Conservation (phyloP, 2,113 vertebrate species). For the Mastomys natalensis region DNA sequence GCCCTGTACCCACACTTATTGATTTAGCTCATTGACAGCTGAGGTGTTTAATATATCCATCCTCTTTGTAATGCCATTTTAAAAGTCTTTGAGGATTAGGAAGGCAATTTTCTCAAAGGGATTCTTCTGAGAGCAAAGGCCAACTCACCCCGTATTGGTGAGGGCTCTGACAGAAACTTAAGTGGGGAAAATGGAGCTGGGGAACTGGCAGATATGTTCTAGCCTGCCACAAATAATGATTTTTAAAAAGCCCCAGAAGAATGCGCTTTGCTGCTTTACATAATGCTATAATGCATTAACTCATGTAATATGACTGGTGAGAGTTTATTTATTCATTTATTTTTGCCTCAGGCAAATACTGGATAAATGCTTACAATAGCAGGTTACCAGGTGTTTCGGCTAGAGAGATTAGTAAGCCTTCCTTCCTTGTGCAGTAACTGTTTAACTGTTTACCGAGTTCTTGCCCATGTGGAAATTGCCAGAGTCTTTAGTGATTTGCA, state of each 20-base stretch:
- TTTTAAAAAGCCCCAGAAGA: conserved; percentile 78
- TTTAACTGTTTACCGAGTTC: conserved; percentile 35
- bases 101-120: conserved; percentile 66
- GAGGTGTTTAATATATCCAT: conserved; percentile 68
- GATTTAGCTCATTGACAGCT: conserved; percentile 71
- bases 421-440: conserved; percentile 60
- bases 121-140: conserved; percentile 69
- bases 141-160: conserved; percentile 28
- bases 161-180: conserved; percentile 42
- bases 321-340: conserved; percentile 80
- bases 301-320: conserved; percentile 66
- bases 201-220: conserved; percentile 63
- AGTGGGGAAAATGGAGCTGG: conserved; percentile 44
- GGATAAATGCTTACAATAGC: conserved; percentile 74
- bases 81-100: conserved; percentile 63
- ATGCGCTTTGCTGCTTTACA: conserved; percentile 68
- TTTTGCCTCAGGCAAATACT: conserved; percentile 79
- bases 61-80: conserved; percentile 53
- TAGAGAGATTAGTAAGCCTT: conserved; percentile 54
- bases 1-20: conserved; percentile 67
- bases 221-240: conserved; percentile 75
- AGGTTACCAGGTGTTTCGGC: conserved; percentile 63
- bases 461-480: conserved; percentile 45
- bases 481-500: conserved; percentile 46
- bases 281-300: conserved; percentile 72